These are phyloP conservation scores for Eristalinus aeneus DNA, from an alignment of 2,888 invertebrate species.

Conservation along the genomic window DNA sequence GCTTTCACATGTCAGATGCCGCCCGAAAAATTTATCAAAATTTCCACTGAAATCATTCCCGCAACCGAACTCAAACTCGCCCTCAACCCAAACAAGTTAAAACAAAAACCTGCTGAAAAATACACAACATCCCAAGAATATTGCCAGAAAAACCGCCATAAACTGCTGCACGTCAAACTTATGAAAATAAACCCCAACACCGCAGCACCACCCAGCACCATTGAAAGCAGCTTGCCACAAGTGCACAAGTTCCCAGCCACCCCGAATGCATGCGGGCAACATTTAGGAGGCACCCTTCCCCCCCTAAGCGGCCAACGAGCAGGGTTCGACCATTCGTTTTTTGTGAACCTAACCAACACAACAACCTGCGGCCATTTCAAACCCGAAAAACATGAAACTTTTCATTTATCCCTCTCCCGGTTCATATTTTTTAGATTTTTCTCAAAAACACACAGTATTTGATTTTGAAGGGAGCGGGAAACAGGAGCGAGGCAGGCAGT, in stretches of 20 bases:
- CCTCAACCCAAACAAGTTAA: neutral
- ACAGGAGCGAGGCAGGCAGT: neutral
- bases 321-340: neutral
- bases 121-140: neutral
- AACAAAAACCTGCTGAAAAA: neutral
- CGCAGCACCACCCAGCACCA: neutral
- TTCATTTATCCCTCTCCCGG: neutral
- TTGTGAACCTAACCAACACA: neutral
- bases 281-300: neutral
- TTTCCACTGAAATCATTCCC: neutral
- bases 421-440: neutral
- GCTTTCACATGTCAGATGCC: too few species aligned
- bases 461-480: constrained; percentile 38
- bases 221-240: constrained; percentile 36
- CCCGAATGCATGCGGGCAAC: constrained; percentile 21
- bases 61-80: neutral
- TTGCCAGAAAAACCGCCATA: constrained; percentile 37
- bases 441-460: constrained; percentile 31
- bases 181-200: constrained; percentile 47
- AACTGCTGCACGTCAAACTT: constrained; percentile 43
- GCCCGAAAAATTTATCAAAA: constrained; percentile 5
- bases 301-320: neutral
- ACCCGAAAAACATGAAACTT: constrained; percentile 33
- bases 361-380: constrained; percentile 43
- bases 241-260: constrained; percentile 57